Conservation (phyloP, 2,113 vertebrate genomes). For the Hyperopisus bebe region DNA sequence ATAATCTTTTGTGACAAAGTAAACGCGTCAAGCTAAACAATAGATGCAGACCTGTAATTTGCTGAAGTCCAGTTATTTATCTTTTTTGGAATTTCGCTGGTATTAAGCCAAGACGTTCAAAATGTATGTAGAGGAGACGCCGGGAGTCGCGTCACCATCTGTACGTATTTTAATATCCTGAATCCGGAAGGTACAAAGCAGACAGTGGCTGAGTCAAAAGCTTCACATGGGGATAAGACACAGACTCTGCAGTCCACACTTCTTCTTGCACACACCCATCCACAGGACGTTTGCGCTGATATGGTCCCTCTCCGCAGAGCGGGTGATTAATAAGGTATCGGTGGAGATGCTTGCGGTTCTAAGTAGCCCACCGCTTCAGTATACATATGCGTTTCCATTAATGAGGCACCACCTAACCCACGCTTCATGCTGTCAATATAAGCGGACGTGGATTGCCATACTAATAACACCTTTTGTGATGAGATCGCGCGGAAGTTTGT, state of each 20-base stretch:
- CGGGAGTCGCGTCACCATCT: not conserved
- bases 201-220: not conserved
- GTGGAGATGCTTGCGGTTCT: not conserved
- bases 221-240: not conserved
- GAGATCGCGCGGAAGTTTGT: not conserved
- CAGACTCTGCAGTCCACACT: not conserved
- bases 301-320: not conserved
- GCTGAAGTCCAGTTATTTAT: not conserved
- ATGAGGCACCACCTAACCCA: not conserved
- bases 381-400: slow-evolving; percentile 6
- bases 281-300: not conserved
- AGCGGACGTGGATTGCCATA: not conserved
- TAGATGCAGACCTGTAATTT: not conserved
- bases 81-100: not conserved
- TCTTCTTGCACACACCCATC: not conserved
- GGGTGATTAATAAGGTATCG: slow-evolving; percentile 18
- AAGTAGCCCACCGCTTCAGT: not conserved
- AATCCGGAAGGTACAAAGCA: not conserved
- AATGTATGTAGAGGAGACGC: not conserved
- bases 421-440: not conserved
- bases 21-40: not conserved
- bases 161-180: slow-evolving; percentile 1
- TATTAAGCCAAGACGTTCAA: not conserved
- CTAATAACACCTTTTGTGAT: slow-evolving; percentile 7
- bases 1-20: not conserved